Conservation (phyloP, 2,888 invertebrate genomes). For the Thymelicus lineola region DNA sequence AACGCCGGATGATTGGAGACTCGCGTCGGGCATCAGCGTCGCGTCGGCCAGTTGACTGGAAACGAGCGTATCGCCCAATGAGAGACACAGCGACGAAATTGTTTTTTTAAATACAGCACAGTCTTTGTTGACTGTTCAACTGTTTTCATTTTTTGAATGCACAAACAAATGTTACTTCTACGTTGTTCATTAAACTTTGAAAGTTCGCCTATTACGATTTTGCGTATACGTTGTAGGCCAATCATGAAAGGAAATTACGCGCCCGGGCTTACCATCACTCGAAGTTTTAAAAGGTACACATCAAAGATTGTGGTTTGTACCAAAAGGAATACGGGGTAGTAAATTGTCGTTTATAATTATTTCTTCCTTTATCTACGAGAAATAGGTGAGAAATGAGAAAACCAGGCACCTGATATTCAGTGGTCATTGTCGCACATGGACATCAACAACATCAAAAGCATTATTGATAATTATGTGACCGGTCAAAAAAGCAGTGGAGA, state of each 20-base stretch:
- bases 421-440: no score
- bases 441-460: no score
- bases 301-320: constrained; percentile 47
- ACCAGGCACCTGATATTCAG: no score
- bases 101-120: constrained; percentile 38
- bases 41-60: constrained; percentile 54
- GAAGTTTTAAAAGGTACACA: constrained; percentile 61
- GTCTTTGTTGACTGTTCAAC: constrained; percentile 3
- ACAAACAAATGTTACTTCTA: not conserved
- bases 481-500: no score
- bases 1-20: constrained; percentile 74
- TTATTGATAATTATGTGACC: no score
- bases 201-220: constrained; percentile 73
- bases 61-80: constrained; percentile 58
- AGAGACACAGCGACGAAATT: constrained; percentile 43
- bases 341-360: no score
- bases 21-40: constrained; percentile 68
- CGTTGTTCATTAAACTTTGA: constrained; percentile 63
- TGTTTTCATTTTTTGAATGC: not conserved
- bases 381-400: no score
- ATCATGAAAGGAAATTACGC: constrained; percentile 78
- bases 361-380: no score
- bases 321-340: not conserved
- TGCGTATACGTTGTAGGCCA: constrained; percentile 64
- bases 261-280: constrained; percentile 59